phyloP scores from a whole-genome alignment of 2,797 vertebrate species.

The Sparidentex hasta region DNA sequence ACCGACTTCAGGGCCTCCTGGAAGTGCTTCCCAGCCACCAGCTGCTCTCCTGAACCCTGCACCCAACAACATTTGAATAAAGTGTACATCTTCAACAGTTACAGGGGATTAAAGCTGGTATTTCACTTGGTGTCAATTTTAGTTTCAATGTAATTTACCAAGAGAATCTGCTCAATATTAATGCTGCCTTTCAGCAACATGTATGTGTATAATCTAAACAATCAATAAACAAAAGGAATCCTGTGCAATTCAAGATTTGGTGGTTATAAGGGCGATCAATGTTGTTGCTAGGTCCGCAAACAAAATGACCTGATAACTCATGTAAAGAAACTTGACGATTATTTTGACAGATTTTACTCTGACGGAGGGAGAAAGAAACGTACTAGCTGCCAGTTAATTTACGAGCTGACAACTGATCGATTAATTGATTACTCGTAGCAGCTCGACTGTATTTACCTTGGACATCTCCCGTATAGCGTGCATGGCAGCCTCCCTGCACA shows the following conservation, averaged over 20 bases:
- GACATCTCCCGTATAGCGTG: slow-evolving; percentile 84
- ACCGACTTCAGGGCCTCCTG: slow-evolving; percentile 90
- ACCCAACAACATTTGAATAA: slow-evolving; percentile 30
- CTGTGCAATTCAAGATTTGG: background rate
- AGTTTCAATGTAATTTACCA: background rate
- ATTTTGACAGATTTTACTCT: too few relatives aligned
- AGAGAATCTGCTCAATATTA: background rate
- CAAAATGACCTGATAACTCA: too few relatives aligned
- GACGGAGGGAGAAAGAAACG: too few relatives aligned
- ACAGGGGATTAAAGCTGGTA: background rate
- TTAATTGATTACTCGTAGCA: too few relatives aligned
- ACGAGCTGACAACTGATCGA: too few relatives aligned
- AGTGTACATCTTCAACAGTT: background rate
- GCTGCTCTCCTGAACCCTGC: slow-evolving; percentile 78
- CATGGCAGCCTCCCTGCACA: slow-evolving; percentile 94
- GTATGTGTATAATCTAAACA: background rate
- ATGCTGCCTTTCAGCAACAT: background rate
- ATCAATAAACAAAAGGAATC: background rate
- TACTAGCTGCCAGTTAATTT: too few relatives aligned
- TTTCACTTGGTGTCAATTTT: background rate
- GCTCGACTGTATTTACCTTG: slow-evolving; percentile 79
- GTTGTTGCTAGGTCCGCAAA: too few relatives aligned
- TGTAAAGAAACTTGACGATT: too few relatives aligned
- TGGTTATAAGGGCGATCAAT: too few relatives aligned
- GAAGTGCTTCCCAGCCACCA: slow-evolving; percentile 88